Evolutionary conservation across 1,140 invertebrate genomes (phyloP), one percentile per base, ranked within the genome.

Genomic region (Dendrolimus kikuchii): DNA sequence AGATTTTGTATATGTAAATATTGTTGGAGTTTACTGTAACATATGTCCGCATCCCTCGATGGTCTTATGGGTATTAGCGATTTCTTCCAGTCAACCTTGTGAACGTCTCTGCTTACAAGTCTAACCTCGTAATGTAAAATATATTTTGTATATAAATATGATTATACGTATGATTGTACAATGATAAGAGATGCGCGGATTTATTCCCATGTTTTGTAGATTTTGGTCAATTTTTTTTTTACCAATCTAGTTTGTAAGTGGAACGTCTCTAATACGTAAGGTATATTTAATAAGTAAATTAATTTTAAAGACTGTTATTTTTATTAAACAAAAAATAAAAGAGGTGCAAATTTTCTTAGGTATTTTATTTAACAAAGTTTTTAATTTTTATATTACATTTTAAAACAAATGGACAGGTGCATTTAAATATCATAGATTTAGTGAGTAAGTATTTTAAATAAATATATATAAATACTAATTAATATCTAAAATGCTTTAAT

Each of bases 321-420:
- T 72, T 68, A 49, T 44, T 64, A 60, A 55, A 39, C 54, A 68
- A 67, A 66, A 71, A 77, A 76, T 69, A 65, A 23, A 23, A 73
- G 55, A 50, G 63, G 46, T 65, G 58, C 7, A 62, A 54, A 50
- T 55, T 61, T 64, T 50, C 57, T 60, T 57, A 54, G 66, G 59
- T 55, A 60, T 72, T 81, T 81, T 85, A 85, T 83, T 85, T 78
- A 80, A 80, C 73, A 81, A 82, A 75, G 60, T 55, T 71, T 66
- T 23, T 23, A 23, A 23, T 23, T 23, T 23, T 71, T 71, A 69
- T 64, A 72, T 64, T 70, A 71, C 59, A 60, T 59, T 66, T 65
- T 64, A 65, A 56, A 62, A 68, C 66, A 50, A 59, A 59, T 58
- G 44, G 53, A 45, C 59, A 75, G 52, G 53, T 63, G 60, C 77